Conservation (phyloP, 2,888 invertebrate genomes). For the Rutpela maculata region DNA sequence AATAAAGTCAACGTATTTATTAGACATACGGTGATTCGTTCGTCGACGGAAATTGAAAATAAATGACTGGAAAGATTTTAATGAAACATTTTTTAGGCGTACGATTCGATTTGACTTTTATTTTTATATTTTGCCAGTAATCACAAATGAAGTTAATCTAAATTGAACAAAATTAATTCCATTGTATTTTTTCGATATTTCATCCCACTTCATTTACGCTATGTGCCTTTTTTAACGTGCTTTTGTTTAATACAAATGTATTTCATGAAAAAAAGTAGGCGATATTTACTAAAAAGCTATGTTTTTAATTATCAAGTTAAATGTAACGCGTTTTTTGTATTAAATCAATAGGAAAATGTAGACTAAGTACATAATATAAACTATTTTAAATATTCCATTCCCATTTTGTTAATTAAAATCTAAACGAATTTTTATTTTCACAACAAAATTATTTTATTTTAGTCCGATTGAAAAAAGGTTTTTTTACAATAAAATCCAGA, state of each 20-base stretch:
- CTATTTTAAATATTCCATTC: conserved; percentile 52
- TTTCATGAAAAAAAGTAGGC: conserved; percentile 51
- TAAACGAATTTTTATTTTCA: conserved; percentile 49
- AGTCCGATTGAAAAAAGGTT: conserved; percentile 42
- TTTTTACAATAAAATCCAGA: neutral
- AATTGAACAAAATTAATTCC: conserved; percentile 74
- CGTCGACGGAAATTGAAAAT: conserved; percentile 64
- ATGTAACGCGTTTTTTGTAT: conserved; percentile 38
- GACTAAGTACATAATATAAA: conserved; percentile 54
- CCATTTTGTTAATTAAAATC: conserved; percentile 51
- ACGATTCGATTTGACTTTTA: conserved; percentile 66
- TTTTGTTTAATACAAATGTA: conserved; percentile 54
- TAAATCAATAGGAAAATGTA: conserved; percentile 43
- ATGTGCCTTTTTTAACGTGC: conserved; percentile 49
- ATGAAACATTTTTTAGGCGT: conserved; percentile 70
- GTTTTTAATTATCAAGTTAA: conserved; percentile 52
- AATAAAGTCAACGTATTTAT: conserved; percentile 52
- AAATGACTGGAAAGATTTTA: conserved; percentile 73
- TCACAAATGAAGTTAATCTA: conserved; percentile 73
- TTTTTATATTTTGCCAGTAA: conserved; percentile 70
- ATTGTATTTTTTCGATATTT: conserved; percentile 67
- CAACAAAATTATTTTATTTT: conserved; percentile 49
- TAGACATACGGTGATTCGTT: conserved; percentile 44
- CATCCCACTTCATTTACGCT: conserved; percentile 56
- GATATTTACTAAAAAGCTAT: conserved; percentile 49